A percentile compares a stretch with the other conserved stretches of the same genome.
Conservation (phyloP, 2,888 invertebrate species). For the Drosophila monieri region DNA sequence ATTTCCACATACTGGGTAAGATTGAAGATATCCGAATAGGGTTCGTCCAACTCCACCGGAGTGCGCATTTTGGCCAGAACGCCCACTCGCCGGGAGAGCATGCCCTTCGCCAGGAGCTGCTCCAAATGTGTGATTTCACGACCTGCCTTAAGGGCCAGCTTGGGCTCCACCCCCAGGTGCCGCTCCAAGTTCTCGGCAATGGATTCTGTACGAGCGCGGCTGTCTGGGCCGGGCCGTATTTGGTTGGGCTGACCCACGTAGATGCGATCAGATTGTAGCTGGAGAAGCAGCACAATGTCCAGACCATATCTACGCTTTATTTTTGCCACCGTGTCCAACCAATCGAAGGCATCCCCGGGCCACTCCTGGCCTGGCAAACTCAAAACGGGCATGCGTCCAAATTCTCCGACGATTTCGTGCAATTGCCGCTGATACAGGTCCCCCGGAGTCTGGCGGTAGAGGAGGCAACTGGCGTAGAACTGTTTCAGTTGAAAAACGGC, state of each 20-base stretch:
- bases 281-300: constrained; percentile 73
- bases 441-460: constrained; percentile 43
- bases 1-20: constrained; percentile 68
- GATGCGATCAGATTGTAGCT: constrained; percentile 60
- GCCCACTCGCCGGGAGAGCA: constrained; percentile 58
- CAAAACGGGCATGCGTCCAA: constrained; percentile 77
- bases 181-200: constrained; percentile 55
- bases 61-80: constrained; percentile 53
- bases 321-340: constrained; percentile 72
- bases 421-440: constrained; percentile 54
- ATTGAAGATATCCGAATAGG: constrained; percentile 59
- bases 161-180: constrained; percentile 61
- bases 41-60: constrained; percentile 46
- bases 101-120: constrained; percentile 56
- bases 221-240: constrained; percentile 47
- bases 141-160: constrained; percentile 60
- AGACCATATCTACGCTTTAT: constrained; percentile 77
- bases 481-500: constrained; percentile 66
- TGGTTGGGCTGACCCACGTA: constrained; percentile 77
- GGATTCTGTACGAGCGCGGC: constrained; percentile 35
- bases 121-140: constrained; percentile 70
- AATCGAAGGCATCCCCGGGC: constrained; percentile 68
- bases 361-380: constrained; percentile 45
- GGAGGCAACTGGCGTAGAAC: constrained; percentile 79
- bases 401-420: constrained; percentile 62